Evolutionary conservation across 2,113 vertebrate genomes (phyloP).

Genomic region (Solea senegalensis): DNA sequence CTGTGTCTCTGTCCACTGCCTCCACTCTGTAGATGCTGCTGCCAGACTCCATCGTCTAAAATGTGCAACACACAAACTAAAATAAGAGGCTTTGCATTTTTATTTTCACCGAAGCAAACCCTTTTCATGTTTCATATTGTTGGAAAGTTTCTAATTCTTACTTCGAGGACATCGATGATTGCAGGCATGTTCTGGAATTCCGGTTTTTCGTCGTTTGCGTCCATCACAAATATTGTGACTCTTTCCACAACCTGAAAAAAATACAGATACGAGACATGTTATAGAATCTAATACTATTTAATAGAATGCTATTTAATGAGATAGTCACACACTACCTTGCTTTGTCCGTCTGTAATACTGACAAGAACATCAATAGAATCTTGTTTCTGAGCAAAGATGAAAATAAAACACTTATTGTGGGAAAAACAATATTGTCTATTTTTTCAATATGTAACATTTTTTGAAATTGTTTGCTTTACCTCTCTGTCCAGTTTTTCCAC

Average conservation of each 20-base stretch:
- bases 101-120: too few species aligned
- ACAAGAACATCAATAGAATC: constrained; percentile 92
- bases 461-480: constrained; percentile 71
- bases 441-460: neutral
- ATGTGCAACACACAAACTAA: constrained; percentile 16
- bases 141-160: constrained; percentile 60
- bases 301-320: neutral
- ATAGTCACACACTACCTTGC: constrained; percentile 79
- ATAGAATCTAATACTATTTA: neutral
- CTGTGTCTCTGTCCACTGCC: constrained; percentile 91
- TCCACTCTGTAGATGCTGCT: constrained; percentile 88
- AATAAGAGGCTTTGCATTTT: neutral
- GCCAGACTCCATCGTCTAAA: constrained; percentile 85
- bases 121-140: too few species aligned
- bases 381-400: constrained; percentile 81
- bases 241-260: constrained; percentile 90
- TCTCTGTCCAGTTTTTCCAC: constrained; percentile 93
- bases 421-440: neutral
- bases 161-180: constrained; percentile 88
- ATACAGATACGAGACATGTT: neutral
- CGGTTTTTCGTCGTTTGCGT: constrained; percentile 94
- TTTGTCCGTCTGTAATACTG: constrained; percentile 93
- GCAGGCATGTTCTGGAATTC: constrained; percentile 92
- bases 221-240: constrained; percentile 92
- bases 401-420: constrained; percentile 9